Evolutionary conservation across 1,140 invertebrate genomes (phyloP), one percentile per base, ranked within the genome.

Genomic region (Pinna nobilis): DNA sequence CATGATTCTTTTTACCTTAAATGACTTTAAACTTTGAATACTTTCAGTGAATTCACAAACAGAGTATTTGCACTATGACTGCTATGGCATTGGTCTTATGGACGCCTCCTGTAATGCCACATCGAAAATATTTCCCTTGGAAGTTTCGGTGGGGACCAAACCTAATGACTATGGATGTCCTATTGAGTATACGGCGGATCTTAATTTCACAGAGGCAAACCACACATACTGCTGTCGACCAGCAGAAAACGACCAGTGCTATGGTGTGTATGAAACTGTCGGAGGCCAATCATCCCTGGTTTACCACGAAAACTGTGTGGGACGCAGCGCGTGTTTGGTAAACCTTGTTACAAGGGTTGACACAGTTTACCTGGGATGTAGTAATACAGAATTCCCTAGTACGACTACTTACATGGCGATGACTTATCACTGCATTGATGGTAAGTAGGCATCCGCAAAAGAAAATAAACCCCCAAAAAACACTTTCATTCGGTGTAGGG

Each of bases 71-170:
- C 55, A 59, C 18, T 59, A 35, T 33, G 55, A 59, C 55, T 59
- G 55, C 18, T 59, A 33, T 59, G 55, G 55, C 18, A n/a, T n/a
- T 33, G 55, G 55, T 33, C 23, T 59, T 9, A 59, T 59, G 55
- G 32, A 59, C 30, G 55, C 30, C 30, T 35, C n/a, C 55, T 59
- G 55, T 37, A 20, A 30, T n/a, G 28, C 15, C 13, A 33, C 55
- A 33, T 33, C 33, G 37, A 15, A 59, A 25, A 59, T 59, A 4
- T 59, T 20, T 35, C 55, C 55, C 2, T 5, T 59, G 13, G 28
- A 33, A 15, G 55, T 59, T 33, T 7, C 11, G 13, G 30, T 33
- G 18, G 55, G 55, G 20, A 33, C 55, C 33, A 59, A 59, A 7
- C 6, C 33, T 1, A 13, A 7, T n/a, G 18, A 15, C 20, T 33